Base-by-base conservation (phyloP, 1,140 invertebrate species). In the Oedothorax gibbosus region DNA sequence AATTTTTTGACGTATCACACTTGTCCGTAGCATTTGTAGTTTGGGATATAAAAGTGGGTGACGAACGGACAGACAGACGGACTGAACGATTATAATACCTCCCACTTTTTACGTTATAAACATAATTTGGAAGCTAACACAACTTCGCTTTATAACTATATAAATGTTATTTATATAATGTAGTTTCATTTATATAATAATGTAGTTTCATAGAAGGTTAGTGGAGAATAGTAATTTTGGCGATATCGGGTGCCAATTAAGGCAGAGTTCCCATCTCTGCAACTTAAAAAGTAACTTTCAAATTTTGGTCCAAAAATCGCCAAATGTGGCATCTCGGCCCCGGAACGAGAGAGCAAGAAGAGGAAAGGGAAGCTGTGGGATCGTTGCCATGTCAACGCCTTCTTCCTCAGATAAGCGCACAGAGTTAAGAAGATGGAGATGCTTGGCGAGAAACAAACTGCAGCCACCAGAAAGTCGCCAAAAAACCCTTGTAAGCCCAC, bases 331-430 rank as follows among this genome's bases (percentile, higher is more conserved):
- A 71, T 6, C 49, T 21, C 49, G 50, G 50, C 49, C 11, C 50
- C 49, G 15, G 3, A 53, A n/a, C 9, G 50, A 71, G 21, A 20
- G 50, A 51, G 69, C 50, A 15, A 71, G 54, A 71, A 53, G 69
- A 49, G 15, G 68, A 69, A 69, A 69, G 68, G n/a, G 69, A 71
- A 50, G 69, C 69, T 49, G 8, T n/a, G 49, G 66, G 66, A 69
- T 21, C 69, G 69, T 71, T 71, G n/a, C 72, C 56, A 75, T 75
- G 72, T 15, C 72, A 75, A 75, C 72, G 11, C 72, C 69, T 71
- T n/a, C 72, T 57, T 18, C 54, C 50, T 12, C 8, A 21, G 1
- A 35, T 75, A 57, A 49, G 53, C 54, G 54, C 54, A 15, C 9
- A 15, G 60, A 35, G 35, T 35, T 5, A 35, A 35, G 35, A 35